Conservation (phyloP, 1,140 invertebrate genomes). For the Cotesia typhae region DNA sequence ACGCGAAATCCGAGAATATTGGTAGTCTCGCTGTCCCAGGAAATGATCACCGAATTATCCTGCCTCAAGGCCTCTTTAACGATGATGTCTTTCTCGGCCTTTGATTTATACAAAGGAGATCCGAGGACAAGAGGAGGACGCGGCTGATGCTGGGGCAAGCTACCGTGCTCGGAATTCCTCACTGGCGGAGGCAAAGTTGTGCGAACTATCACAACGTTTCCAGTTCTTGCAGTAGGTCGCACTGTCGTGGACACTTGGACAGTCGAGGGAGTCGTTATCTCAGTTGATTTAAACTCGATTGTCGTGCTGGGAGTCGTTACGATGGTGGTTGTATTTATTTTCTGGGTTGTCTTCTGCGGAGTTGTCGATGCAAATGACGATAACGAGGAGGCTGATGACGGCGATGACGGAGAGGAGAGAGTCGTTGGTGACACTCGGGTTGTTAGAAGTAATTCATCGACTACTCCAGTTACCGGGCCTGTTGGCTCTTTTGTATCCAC, state of each 20-base stretch:
- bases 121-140: conserved; percentile 77
- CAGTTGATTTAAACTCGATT: conserved; percentile 43
- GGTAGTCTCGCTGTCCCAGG: conserved; percentile 87
- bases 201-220: conserved; percentile 61
- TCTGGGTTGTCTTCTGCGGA: conserved; percentile 31
- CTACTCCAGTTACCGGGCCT: conserved; percentile 50
- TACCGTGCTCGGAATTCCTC: conserved; percentile 48
- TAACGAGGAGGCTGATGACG: conserved; percentile 40
- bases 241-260: conserved; percentile 47
- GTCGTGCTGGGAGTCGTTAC: conserved; percentile 50
- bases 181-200: conserved; percentile 54
- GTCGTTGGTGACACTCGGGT: conserved; percentile 52
- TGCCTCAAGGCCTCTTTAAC: conserved; percentile 85
- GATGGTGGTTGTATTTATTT: conserved; percentile 45
- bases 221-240: conserved; percentile 57
- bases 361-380: conserved; percentile 35
- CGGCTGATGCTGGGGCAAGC: conserved; percentile 61
- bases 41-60: conserved; percentile 88
- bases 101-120: conserved; percentile 72
- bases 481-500: conserved; percentile 65
- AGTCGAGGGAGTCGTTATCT: conserved; percentile 44
- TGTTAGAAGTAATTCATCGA: conserved; percentile 44
- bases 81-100: conserved; percentile 79
- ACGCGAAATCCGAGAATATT: conserved; percentile 89
- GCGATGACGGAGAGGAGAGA: conserved; percentile 51